phyloP scores from a whole-genome alignment of 1,140 invertebrate genomes.

The Capitella teleta region DNA sequence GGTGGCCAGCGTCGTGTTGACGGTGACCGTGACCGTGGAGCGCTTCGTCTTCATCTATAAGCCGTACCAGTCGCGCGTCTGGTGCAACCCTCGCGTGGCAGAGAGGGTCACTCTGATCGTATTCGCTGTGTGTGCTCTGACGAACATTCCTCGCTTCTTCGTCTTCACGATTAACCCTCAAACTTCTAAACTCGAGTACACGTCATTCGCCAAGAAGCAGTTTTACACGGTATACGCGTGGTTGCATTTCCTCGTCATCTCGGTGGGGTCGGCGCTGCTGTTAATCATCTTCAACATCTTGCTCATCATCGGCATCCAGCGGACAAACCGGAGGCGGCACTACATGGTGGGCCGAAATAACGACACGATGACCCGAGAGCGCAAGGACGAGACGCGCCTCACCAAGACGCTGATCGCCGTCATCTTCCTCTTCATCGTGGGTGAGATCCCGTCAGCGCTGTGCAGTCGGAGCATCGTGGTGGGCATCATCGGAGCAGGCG shows the following conservation, averaged over 20 bases:
- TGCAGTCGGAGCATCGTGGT: constrained; percentile 5
- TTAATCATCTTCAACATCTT: constrained; percentile 12
- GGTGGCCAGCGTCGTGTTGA: constrained; percentile 9
- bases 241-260: constrained; percentile 1
- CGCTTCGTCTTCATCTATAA: constrained; percentile 14
- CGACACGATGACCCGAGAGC: constrained; percentile 2
- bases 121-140: background rate
- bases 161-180: background rate
- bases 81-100: constrained; percentile 3
- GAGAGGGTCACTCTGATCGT: background rate
- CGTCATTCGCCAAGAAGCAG: background rate
- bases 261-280: background rate
- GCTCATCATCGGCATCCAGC: constrained; percentile 9
- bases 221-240: background rate
- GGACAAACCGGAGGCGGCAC: background rate
- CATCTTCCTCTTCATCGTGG: constrained; percentile 12
- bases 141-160: constrained; percentile 11
- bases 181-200: constrained; percentile 1
- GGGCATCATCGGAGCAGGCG: background rate
- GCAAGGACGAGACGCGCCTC: constrained; percentile 10
- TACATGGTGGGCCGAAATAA: background rate
- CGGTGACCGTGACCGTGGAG: constrained; percentile 16
- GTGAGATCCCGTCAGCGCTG: constrained; percentile 13
- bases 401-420: constrained; percentile 14
- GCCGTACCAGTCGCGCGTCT: constrained; percentile 4